phyloP scores from a whole-genome alignment of 2,113 vertebrate genomes.

The Otocyon megalotis region DNA sequence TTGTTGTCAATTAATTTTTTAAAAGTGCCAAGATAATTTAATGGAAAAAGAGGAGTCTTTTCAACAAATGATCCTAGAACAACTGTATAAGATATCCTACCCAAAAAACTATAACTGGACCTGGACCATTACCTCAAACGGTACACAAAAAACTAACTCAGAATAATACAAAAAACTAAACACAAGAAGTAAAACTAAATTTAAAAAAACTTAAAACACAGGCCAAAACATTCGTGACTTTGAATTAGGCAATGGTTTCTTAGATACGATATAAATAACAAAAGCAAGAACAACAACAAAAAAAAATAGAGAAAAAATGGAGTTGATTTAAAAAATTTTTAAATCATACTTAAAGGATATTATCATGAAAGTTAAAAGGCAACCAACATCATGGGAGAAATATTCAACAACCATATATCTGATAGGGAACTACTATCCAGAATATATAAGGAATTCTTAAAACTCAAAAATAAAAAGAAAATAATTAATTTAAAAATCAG shows the following conservation, averaged over 20 bases:
- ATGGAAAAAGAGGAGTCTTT: background rate
- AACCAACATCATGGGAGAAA: background rate
- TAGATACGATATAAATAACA: background rate
- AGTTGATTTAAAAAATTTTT: background rate
- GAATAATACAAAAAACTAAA: background rate
- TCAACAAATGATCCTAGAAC: background rate
- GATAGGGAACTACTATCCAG: background rate
- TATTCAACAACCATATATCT: background rate
- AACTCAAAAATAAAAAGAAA: background rate
- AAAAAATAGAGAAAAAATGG: background rate
- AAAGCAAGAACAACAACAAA: background rate
- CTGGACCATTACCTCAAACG: background rate
- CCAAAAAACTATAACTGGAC: background rate
- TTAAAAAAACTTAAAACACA: background rate
- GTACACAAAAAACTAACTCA: background rate
- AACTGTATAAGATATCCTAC: background rate
- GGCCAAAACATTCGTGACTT: background rate
- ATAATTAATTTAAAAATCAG: background rate
- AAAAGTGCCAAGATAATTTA: background rate
- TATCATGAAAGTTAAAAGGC: background rate
- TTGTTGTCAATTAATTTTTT: background rate
- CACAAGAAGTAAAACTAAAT: background rate
- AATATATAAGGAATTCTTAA: background rate
- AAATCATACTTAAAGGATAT: background rate
- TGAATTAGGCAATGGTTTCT: background rate